A percentile compares a stretch with the other conserved stretches of the same genome.
Evolutionary conservation across 1,140 invertebrate species (phyloP).

Genomic region (Rhyzopertha dominica): DNA sequence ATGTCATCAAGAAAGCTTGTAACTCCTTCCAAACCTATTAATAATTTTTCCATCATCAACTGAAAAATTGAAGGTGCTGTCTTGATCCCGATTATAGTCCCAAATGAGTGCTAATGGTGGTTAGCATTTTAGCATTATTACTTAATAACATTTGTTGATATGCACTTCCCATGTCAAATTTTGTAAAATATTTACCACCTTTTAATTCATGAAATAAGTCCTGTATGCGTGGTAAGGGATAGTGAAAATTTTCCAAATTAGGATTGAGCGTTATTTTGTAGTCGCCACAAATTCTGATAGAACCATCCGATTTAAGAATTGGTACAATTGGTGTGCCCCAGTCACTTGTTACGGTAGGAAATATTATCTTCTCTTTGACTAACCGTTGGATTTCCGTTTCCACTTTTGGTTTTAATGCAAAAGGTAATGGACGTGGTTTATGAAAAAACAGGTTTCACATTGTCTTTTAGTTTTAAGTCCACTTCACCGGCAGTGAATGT

Average conservation of each 20-base stretch:
- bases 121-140: conserved; percentile 24
- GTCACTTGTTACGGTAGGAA: too few species aligned
- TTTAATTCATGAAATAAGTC: background rate
- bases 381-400: background rate
- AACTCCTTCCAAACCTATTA: conserved; percentile 13
- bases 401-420: background rate
- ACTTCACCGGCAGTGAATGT: too few species aligned
- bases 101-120: conserved; percentile 43
- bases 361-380: background rate
- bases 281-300: background rate
- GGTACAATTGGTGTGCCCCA: background rate
- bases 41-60: conserved; percentile 15
- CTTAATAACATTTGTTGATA: conserved; percentile 3
- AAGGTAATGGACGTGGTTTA: background rate
- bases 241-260: background rate
- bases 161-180: background rate
- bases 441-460: conserved; percentile 34
- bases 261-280: background rate
- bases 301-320: background rate
- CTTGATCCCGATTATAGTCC: conserved; percentile 40
- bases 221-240: background rate
- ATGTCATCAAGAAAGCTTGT: conserved; percentile 17
- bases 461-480: conserved; percentile 17
- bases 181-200: conserved; percentile 1
- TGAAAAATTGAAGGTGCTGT: conserved; percentile 28